phyloP scores from a whole-genome alignment of 30 jellyfish, hydroid and myxozoan genomes.

The Turritopsis rubra region DNA sequence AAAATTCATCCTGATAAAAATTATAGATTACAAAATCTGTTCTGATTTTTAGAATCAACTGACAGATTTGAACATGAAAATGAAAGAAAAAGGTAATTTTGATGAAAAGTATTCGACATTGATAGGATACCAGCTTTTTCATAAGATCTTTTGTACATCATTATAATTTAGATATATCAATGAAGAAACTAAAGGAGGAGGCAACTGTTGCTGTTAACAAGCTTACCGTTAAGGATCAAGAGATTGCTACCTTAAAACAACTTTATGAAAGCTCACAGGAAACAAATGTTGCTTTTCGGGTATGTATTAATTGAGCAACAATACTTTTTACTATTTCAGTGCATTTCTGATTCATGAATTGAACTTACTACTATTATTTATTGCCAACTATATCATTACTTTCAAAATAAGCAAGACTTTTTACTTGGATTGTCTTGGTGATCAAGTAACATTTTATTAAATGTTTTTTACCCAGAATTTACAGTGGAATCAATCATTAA shows the following conservation, averaged over 20 bases:
- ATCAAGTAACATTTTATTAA: too few relatives aligned
- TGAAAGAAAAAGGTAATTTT: conserved; percentile 20
- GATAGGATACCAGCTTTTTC: too few relatives aligned
- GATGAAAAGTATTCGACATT: background rate
- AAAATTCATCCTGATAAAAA: too few relatives aligned
- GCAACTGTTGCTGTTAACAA: background rate
- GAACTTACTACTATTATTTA: too few relatives aligned
- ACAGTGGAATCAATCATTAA: too few relatives aligned
- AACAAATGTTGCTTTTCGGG: conserved; percentile 18
- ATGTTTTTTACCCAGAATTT: too few relatives aligned
- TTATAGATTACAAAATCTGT: background rate
- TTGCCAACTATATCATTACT: too few relatives aligned
- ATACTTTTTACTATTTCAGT: background rate
- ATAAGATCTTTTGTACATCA: too few relatives aligned
- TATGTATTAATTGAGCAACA: background rate
- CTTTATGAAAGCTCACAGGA: conserved; percentile 18
- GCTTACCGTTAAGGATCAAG: background rate
- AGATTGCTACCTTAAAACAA: background rate
- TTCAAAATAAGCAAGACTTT: too few relatives aligned
- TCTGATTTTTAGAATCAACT: conserved; percentile 22
- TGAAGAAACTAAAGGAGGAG: background rate
- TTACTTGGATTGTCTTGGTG: too few relatives aligned
- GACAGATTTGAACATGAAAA: conserved; percentile 7
- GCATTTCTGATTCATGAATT: too few relatives aligned
- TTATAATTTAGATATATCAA: background rate